Base-by-base conservation (phyloP, 92 coral and sea anemone genomes). In the Blastomussa wellsi region DNA sequence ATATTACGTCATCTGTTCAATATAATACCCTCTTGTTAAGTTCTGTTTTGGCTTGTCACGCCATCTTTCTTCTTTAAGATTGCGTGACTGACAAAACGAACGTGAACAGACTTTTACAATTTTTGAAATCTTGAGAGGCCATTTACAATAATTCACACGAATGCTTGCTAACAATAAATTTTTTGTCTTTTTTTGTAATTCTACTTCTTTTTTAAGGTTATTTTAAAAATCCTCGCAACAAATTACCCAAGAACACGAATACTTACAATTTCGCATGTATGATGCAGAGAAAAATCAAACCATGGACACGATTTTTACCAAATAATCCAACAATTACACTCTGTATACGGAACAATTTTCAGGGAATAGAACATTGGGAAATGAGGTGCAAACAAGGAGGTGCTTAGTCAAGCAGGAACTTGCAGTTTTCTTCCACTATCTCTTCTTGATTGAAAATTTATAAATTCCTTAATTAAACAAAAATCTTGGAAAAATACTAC, bases 161-260 rank as follows among this genome's bases (percentile, higher is more conserved):
- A 74, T 0, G 78, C 57, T 42, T 4, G 7, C 22, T 22, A 53
- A 52, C 16, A 7, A 20, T n/a, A n/a, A n/a, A n/a, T 53, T 51
- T 26, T 11, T 52, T 11, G 8, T 51, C 53, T 52, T 33, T 36
- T 35, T 77, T 32, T 31, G 0, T 9, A 28, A 47, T 74, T 48
- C 15, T 51, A 51, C 57, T 53, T 51, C 52, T 24, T 33, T 29
- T 76, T 42, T 11, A 73, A 31, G 42, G 16, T 76, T 49, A 52
- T 19, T 75, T 51, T 15, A 77, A 77, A 76, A 77, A n/a, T 15
- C 7, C 17, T 35, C 22, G 42, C 15, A 39, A 52, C 36, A 22
- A 38, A 77, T 77, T 33, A 77, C 80, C 65, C n/a, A 53, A 51
- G 41, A 52, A 17, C 67, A 77, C 42, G 24, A 77, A 77, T 53